Base-by-base conservation (phyloP, 1,140 invertebrate species). In the Pollicipes pollicipes region DNA sequence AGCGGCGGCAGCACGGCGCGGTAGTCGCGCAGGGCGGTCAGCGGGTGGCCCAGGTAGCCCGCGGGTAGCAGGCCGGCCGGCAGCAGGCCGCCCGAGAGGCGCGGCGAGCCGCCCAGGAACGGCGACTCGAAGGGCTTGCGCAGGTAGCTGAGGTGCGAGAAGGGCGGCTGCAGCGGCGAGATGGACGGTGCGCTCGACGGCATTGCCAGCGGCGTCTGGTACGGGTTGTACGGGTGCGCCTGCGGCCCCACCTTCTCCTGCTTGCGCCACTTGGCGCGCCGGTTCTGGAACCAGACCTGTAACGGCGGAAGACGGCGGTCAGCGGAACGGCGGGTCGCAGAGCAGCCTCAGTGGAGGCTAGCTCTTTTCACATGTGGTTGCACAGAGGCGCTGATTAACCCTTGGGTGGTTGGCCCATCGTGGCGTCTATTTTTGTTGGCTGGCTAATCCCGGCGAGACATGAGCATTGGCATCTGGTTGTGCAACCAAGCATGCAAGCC, bases 231-330 rank as follows among this genome's bases (percentile, higher is more conserved):
- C 16, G 75, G 76, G 32, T 76, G 76, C 6, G 72, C 72, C n/a
- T 73, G 73, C 0, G 76, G 76, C n/a, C 76, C 91, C 79, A 94
- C 91, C 70, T 76, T 84, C 80, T 97, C 93, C 77, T 96, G 93
- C 81, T 96, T 96, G 29, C 94, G 84, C 77, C 94, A 93, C 80
- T 95, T 96, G 0, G 92, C 92, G 63, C 93, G 83, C 67, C 93
- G 82, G 78, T 95, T 96, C 82, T 95, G 93, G 78, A 96, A 96
- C 93, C 93, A 95, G 0, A 95, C 92, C 91, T 95, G 82, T 21
- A 85, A 80, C 64, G 73, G 69, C 83, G 73, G 73, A 74, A 69
- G 71, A 73, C 6, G 10, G 6, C 2, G 10, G 45, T 58, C 17
- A 58, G 45, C 10, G 45, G n/a, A n/a, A n/a, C n/a, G n/a, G n/a